Base-by-base conservation (phyloP, 2,888 invertebrate genomes). In the Calephelis perditalis region DNA sequence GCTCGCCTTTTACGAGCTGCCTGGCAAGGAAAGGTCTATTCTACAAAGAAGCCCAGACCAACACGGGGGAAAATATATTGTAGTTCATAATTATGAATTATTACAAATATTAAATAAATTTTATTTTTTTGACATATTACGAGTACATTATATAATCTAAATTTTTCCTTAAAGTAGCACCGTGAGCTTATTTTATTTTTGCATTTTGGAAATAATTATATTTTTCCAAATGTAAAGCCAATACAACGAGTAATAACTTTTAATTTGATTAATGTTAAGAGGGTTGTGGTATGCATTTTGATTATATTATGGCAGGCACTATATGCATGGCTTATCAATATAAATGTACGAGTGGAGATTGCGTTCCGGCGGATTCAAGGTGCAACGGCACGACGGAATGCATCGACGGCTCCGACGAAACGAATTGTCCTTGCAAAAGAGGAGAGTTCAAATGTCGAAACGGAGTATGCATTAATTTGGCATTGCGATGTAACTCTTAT, bases 261-360 rank as follows among this genome's bases (percentile, higher is more conserved):
- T 26, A 47, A 49, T 7, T 49, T 26, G 5, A 9, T 26, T 26
- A 49, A 52, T 52, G 9, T 35, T 54, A 59, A 43, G 45, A 56
- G 73, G 87, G 88, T 84, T 84, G 81, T 75, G 86, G 86, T 74
- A 67, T 71, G 52, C 52, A 52, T 52, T 78, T 78, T 71, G 68
- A 67, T 71, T 71, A 68, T 71, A 73, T 81, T 81, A 85, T 70
- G 83, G 81, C 88, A 86, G 86, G 86, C 83, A 78, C 82, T 77
- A 70, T 77, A 77, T 89, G 90, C 90, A 88, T 89, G 89, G 87
- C 90, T 86, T 86, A 81, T 85, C 76, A 88, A 76, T 94, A 92
- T 92, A 90, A 92, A 74, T 95, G 95, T 86, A 83, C 90, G 75
- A 92, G 89, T 75, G 94, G 94, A 77, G 84, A 91, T 74, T 94